Base-by-base conservation (phyloP, 2,797 vertebrate species). In the Pipistrellus pygmaeus region DNA sequence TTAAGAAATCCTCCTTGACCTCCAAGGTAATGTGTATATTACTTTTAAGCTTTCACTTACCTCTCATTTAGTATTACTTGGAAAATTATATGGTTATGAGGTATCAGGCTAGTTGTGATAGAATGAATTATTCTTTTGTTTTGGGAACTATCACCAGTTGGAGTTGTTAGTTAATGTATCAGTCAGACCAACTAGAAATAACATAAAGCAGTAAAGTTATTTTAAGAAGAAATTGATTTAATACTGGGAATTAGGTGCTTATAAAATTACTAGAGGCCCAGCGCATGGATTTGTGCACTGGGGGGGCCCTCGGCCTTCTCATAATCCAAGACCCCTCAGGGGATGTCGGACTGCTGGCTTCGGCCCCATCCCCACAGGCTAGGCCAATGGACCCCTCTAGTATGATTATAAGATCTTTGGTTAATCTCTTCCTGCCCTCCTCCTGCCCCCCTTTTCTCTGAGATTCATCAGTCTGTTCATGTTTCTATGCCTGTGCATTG, bases 161-260 rank as follows among this genome's bases (percentile, higher is more conserved):
- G 38, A 41, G 20, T 25, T 93, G 23, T 88, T 89, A 41, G 23
- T 94, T 85, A 88, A 66, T 66, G 9, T 72, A 57, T 90, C 30
- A 78, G 20, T 83, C n/a, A 93, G 14, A 46, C 92, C 18, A 41
- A 4, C 44, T 68, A 68, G 53, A 66, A n/a, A 68, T 77, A 95
- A 44, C 14, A 51, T 77, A 85, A 84, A 90, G 30, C 55, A 17
- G 5, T 84, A 62, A 75, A 72, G 46, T 14, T 84, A 15, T 71
- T 92, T 92, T 88, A 88, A 95, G 53, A 53, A 92, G 30, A 85
- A 85, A 85, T 17, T 93, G 53, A 85, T 81, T 90, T 90, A 83
- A 86, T 91, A 55, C 48, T 55, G 53, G n/a, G 9, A 88, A 71
- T 73, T 32, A 55, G 53, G 6, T 85, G 81, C 66, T 81, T 88